Conservation (phyloP, 2,797 vertebrate genomes). For the Discoglossus pictus region DNA sequence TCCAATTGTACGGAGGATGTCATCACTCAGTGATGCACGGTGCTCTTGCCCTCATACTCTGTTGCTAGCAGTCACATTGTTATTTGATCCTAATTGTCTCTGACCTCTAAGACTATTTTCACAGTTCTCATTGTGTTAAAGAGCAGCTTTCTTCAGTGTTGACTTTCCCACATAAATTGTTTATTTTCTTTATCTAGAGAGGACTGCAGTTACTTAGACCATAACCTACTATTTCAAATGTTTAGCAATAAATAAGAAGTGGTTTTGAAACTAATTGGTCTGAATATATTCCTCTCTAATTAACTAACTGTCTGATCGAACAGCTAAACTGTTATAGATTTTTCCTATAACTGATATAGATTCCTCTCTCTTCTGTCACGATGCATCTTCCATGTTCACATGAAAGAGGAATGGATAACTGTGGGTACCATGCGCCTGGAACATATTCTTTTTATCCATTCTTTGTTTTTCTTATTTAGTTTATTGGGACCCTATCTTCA, state of each 20-base stretch:
- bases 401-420: no score
- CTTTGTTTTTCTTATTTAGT: no score
- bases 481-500: no score
- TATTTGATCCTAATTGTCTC: conserved; percentile 27
- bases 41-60: conserved; percentile 8
- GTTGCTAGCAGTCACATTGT: conserved; percentile 15
- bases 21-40: conserved; percentile 12
- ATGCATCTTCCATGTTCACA: no score
- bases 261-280: conserved; percentile 41
- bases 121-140: conserved; percentile 10
- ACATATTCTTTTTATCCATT: no score
- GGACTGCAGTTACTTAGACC: conserved; percentile 10
- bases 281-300: conserved; percentile 37
- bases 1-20: conserved; percentile 19
- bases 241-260: conserved; percentile 28
- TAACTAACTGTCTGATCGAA: conserved; percentile 37
- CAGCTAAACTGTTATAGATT: conserved; percentile 41
- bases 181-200: background rate
- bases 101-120: conserved; percentile 17
- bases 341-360: conserved; percentile 29
- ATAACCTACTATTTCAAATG: conserved; percentile 28
- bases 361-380: conserved; percentile 13
- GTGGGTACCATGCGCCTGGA: no score
- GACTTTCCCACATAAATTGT: background rate
- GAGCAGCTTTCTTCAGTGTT: background rate